Evolutionary conservation across 2,113 vertebrate genomes (phyloP), one percentile per base, ranked within the genome.

Genomic region (Tupaia chinensis): DNA sequence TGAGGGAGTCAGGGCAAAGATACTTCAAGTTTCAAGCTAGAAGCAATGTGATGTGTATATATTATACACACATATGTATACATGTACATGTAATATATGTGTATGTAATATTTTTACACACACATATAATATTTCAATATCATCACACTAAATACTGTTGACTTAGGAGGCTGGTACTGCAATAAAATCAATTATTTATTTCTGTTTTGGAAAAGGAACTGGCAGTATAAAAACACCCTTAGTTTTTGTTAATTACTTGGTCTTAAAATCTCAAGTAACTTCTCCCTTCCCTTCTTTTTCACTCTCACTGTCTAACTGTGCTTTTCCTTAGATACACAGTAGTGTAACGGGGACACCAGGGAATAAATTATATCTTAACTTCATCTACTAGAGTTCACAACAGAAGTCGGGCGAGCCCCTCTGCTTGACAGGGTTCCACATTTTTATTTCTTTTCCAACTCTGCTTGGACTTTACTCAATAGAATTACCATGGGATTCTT

Each of bases 111-210:
- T 44, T 44, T 44, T 44, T 44, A 44, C 44, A 44, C 44, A 44
- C 44, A 44, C 44, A 44, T 44, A 44, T 44, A 44, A 44, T 44
- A 44, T 44, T 44, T 44, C 81, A 94, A 58, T 80, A 89, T 77
- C 53, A 66, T 68, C 34, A 82, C 56, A 73, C 72, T 91, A 91
- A 85, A 90, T 5, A 73, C 66, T 69, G 20, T 25, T 73, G 94
- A 81, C 72, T 93, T 44, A 44, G 44, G 44, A 44, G 58, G 83
- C 22, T 93, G 87, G 25, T 74, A 53, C 87, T 96, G 90, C 61
- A 93, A 93, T 92, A 72, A 96, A 96, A 93, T 85, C n/a, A 81
- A 86, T 94, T 87, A 86, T 91, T 94, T 79, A 29, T 70, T 96
- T 92, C 70, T 76, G 68, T 1, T 1, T 89, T 23, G 94, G 86